Conservation (phyloP, 2,797 vertebrate genomes). For the Coracias cyanogaster region DNA sequence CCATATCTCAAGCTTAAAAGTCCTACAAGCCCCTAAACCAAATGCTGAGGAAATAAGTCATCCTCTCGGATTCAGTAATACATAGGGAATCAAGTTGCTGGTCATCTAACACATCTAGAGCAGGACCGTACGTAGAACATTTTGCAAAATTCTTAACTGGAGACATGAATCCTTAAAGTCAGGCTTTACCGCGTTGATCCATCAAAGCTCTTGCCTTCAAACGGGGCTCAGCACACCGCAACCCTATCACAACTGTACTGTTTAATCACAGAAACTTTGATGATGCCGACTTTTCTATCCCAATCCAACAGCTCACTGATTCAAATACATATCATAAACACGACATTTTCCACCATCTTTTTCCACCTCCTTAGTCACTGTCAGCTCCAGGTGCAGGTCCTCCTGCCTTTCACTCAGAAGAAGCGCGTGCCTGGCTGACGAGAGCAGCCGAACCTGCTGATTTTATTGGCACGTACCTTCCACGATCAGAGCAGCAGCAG, state of each 20-base stretch:
- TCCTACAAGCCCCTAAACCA: neutral
- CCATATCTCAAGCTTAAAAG: neutral
- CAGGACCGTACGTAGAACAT: fast-evolving
- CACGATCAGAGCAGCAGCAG: neutral
- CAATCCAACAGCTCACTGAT: neutral
- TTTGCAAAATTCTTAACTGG: neutral
- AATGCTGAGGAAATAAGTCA: neutral
- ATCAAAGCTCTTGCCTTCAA: neutral
- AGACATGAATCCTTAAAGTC: neutral
- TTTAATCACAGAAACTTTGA: neutral
- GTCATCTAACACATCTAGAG: neutral
- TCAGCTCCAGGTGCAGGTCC: neutral
- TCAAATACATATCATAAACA: neutral
- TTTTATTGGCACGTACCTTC: neutral
- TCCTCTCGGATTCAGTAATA: neutral
- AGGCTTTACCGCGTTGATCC: neutral
- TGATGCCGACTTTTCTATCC: neutral
- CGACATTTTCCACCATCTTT: neutral
- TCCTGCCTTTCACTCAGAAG: neutral
- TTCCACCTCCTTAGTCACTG: neutral
- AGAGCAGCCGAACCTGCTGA: neutral
- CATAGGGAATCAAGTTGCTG: neutral
- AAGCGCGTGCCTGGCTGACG: neutral
- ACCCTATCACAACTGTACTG: neutral
- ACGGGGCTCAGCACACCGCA: neutral